Base-by-base conservation (phyloP, 2,113 vertebrate genomes). In the Oncorhynchus tshawytscha region DNA sequence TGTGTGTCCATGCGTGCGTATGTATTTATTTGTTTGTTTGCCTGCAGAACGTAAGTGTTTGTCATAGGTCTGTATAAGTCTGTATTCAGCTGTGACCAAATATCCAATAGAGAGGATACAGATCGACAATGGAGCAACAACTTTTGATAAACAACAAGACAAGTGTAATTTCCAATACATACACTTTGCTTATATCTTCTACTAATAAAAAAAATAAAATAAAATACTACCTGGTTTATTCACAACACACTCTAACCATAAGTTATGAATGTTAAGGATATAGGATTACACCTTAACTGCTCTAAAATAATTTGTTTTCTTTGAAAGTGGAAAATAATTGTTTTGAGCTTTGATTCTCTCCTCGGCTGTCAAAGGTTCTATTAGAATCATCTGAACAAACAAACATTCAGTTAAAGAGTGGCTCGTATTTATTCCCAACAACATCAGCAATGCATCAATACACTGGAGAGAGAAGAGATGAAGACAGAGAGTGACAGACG, bases 291-390 rank as follows among this genome's bases (percentile, higher is more conserved):
- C 84, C 75, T 76, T 70, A 69, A 80, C 75, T 77, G 78, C 15
- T 83, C 81, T 75, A 88, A 84, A 68, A 90, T 86, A 71, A 85
- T 73, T 80, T 49, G 49, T 77, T 78, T 85, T 82, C 67, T 78
- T 78, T 78, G 84, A 88, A 77, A 86, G 60, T 64, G 48, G 70
- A 11, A 84, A 86, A 78, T 83, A 89, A 80, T 71, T 82, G 78
- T 81, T 84, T 78, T 79, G 89, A 90, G 81, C 76, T 68, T 85
- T 81, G 74, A 82, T 82, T 81, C 89, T 83, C 76, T 76, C 74
- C 74, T 74, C 81, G 78, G 72, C 83, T 75, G 84, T 82, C 78
- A 85, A 70, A 4, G 8, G 29, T 34, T 39, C 2, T 29, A 34
- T 31, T 67, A 20, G 3, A 67, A 20, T 18, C 16, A 31, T 39